Evolutionary conservation across 2,113 vertebrate genomes (phyloP).

Genomic region (Ardeotis arabs): DNA sequence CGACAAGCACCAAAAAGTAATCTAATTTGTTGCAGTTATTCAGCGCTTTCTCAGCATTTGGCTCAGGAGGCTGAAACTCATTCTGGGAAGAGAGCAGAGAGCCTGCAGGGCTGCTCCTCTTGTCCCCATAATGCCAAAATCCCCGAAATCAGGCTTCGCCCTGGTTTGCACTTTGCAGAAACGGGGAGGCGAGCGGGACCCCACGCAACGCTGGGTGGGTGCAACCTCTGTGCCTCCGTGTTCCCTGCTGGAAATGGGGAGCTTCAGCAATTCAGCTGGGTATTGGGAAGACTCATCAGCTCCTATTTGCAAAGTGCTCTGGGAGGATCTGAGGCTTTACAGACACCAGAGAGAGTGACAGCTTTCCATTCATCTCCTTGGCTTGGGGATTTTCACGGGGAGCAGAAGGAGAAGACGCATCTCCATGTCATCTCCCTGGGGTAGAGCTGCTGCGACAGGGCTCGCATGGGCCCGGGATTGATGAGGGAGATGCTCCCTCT

Average conservation of each 20-base stretch:
- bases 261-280: background rate
- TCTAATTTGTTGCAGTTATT: background rate
- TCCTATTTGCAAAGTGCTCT: background rate
- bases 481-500: background rate
- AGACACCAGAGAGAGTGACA: fast-evolving
- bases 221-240: fast-evolving
- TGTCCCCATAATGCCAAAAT: background rate
- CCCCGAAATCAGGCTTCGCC: fast-evolving
- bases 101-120: background rate
- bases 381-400: background rate
- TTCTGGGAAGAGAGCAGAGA: background rate
- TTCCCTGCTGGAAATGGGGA: background rate
- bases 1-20: background rate
- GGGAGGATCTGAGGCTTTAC: fast-evolving
- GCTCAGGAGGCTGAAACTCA: background rate
- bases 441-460: fast-evolving
- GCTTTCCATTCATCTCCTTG: fast-evolving
- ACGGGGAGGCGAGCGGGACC: fast-evolving
- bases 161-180: background rate
- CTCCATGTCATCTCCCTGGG: background rate
- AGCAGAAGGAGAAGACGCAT: background rate
- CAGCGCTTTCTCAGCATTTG: slow-evolving; percentile 29
- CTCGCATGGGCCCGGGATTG: fast-evolving
- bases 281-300: background rate
- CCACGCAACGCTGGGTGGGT: background rate